phyloP scores from a whole-genome alignment of 2,797 vertebrate species.

The Schizothorax lantsangensis region DNA sequence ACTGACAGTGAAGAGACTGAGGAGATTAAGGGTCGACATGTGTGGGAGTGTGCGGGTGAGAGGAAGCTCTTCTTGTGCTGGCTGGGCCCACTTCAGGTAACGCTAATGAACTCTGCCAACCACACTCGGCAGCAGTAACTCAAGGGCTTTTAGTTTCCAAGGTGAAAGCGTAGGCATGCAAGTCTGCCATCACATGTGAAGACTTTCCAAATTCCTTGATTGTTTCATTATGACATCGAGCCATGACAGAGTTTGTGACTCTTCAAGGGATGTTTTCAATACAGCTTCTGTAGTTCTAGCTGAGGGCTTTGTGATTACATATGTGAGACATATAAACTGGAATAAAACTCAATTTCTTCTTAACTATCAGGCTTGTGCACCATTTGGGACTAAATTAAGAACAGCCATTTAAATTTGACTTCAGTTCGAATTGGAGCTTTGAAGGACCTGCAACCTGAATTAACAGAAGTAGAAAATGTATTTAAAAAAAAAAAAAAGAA shows the following conservation, averaged over 20 bases:
- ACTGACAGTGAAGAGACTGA: constrained; percentile 29
- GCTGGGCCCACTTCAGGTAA: constrained; percentile 39
- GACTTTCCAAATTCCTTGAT: constrained; percentile 12
- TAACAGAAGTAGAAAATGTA: not conserved
- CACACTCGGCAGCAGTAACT: constrained; percentile 27
- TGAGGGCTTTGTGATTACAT: not conserved
- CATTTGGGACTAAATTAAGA: not conserved
- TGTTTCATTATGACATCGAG: constrained; percentile 35
- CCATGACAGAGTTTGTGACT: constrained; percentile 16
- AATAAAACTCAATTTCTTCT: not conserved
- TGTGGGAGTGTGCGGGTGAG: constrained; percentile 27
- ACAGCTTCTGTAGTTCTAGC: not conserved
- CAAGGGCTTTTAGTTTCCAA: constrained; percentile 46
- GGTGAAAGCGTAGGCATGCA: constrained; percentile 38
- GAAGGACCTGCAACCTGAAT: not conserved
- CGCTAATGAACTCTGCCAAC: constrained; percentile 47
- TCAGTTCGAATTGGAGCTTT: not conserved
- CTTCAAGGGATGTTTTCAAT: not conserved
- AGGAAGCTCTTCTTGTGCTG: constrained; percentile 17
- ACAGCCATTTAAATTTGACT: not conserved
- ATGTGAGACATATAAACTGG: not conserved
- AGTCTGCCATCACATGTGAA: constrained; percentile 29
- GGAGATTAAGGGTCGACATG: constrained; percentile 36
- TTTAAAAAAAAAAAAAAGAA: not conserved
- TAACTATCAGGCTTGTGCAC: not conserved